These are phyloP conservation scores for Phalacrocorax carbo DNA, from an alignment of 2,113 vertebrate species.

Conservation along the genomic window DNA sequence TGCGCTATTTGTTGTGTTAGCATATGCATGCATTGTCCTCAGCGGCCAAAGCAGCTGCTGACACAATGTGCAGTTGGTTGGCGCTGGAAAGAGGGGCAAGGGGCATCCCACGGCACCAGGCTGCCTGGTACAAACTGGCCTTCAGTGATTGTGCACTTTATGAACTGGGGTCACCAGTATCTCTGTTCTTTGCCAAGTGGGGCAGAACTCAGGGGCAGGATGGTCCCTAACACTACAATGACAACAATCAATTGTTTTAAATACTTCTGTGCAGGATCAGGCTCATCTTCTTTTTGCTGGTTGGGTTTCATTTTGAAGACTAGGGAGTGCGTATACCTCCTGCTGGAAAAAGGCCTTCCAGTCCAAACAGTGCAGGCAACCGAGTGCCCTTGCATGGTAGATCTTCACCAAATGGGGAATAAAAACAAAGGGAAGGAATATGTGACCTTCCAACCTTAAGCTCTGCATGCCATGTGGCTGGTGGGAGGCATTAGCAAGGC, in stretches of 20 bases:
- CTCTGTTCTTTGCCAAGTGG: not conserved
- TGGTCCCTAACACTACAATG: not conserved
- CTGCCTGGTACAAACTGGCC: not conserved
- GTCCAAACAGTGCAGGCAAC: not conserved
- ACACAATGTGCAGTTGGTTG: not conserved
- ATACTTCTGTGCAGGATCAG: not conserved
- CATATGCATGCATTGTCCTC: not conserved
- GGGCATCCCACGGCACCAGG: not conserved
- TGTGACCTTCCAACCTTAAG: constrained; percentile 56
- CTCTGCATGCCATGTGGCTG: constrained; percentile 2
- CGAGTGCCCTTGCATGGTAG: not conserved
- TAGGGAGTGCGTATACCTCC: not conserved
- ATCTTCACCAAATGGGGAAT: not conserved
- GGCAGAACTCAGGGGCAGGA: not conserved
- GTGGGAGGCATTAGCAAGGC: constrained; percentile 57
- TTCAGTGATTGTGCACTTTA: not conserved
- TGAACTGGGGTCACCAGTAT: not conserved
- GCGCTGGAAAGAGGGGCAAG: not conserved
- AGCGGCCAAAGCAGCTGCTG: not conserved
- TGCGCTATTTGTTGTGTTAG: not conserved
- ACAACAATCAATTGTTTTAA: not conserved
- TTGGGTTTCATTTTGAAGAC: not conserved
- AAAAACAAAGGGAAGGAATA: not conserved
- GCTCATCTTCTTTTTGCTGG: not conserved
- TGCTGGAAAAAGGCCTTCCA: not conserved